These are phyloP conservation scores for Allolobophora icterica DNA, from an alignment of 2,888 invertebrate genomes.

Conservation along the genomic window DNA sequence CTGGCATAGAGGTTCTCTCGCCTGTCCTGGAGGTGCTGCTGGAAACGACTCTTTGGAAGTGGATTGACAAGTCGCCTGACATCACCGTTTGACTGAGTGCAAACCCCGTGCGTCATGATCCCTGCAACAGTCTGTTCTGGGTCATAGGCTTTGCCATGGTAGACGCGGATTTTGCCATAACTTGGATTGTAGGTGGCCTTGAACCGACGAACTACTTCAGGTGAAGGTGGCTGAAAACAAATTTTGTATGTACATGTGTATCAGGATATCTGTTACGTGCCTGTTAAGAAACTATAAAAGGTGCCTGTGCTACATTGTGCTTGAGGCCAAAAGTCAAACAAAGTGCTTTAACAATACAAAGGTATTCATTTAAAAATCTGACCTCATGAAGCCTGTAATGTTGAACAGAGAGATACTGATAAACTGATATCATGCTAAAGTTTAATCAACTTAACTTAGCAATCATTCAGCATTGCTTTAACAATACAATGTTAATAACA, in stretches of 20 bases:
- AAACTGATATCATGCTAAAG: too few species aligned
- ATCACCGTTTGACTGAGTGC: slow-evolving; percentile 54
- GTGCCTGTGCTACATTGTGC: neutral
- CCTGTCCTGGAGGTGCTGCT: slow-evolving; percentile 55
- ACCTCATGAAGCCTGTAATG: too few species aligned
- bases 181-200: slow-evolving; percentile 59
- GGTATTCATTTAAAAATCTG: too few species aligned
- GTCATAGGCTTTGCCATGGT: slow-evolving; percentile 63
- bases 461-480: too few species aligned
- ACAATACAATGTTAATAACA: too few species aligned
- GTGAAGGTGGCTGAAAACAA: slow-evolving; percentile 22
- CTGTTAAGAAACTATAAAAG: neutral
- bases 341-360: neutral
- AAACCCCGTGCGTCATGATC: slow-evolving; percentile 62
- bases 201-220: slow-evolving; percentile 59
- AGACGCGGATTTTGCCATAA: slow-evolving; percentile 59
- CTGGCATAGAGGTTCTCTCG: slow-evolving; percentile 58
- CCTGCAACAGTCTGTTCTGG: slow-evolving; percentile 61
- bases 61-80: slow-evolving; percentile 60
- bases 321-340: neutral
- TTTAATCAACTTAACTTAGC: too few species aligned
- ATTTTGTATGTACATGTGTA: neutral
- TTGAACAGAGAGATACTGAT: too few species aligned
- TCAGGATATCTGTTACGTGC: neutral
- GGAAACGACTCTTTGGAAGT: slow-evolving; percentile 57